Percentiles rank a stretch among this genome's conserved stretches.
Conservation (phyloP, 2,113 vertebrate species). For the Grus americana region DNA sequence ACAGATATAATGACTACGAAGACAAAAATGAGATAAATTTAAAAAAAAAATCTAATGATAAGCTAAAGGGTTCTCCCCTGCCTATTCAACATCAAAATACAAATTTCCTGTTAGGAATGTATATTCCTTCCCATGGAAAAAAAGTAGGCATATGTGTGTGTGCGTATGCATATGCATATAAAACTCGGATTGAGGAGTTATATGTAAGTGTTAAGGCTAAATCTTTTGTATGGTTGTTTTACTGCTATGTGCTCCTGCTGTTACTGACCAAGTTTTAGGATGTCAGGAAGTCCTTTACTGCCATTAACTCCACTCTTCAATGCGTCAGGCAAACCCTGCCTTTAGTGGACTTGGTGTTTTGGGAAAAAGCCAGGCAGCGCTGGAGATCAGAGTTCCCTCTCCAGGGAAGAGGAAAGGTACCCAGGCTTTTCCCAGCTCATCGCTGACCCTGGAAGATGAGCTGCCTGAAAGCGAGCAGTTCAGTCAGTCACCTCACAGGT, state of each 20-base stretch:
- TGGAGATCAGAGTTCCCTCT: neutral
- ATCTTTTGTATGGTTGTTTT: neutral
- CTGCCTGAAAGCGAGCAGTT: neutral
- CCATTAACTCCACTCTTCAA: neutral
- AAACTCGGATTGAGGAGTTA: neutral
- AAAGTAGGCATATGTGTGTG: neutral
- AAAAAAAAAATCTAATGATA: neutral
- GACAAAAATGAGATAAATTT: neutral
- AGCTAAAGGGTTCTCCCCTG: neutral
- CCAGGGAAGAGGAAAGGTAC: neutral
- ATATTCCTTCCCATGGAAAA: neutral
- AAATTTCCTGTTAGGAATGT: neutral
- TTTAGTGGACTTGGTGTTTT: rapidly evolving
- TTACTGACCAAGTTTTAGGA: neutral
- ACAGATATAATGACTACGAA: neutral
- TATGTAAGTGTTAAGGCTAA: neutral
- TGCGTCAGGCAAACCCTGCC: neutral
- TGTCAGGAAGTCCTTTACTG: neutral
- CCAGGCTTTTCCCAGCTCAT: neutral
- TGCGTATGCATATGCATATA: neutral
- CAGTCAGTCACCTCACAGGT: neutral
- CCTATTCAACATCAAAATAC: neutral
- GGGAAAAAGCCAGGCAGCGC: neutral
- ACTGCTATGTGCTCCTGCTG: neutral
- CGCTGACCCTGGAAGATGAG: neutral